These are phyloP conservation scores for Acrobasis consociella DNA, from an alignment of 2,888 invertebrate species.

Conservation along the genomic window DNA sequence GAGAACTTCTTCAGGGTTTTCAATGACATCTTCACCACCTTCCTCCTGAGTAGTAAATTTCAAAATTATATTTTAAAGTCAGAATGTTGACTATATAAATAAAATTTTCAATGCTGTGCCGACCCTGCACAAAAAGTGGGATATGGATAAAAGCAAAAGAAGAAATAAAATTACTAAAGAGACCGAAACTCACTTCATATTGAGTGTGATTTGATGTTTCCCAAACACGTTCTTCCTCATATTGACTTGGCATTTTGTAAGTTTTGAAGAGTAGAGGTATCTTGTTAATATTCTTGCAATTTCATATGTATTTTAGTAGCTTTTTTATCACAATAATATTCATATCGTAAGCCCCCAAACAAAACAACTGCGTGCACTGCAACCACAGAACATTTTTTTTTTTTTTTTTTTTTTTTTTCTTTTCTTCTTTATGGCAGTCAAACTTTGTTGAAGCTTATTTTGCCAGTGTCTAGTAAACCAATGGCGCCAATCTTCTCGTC, in stretches of 20 bases:
- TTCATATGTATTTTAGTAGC: neutral
- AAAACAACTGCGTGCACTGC: no score
- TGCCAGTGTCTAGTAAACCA: no score
- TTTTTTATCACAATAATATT: no score
- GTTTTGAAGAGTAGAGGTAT: neutral
- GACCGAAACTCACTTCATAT: constrained; percentile 72
- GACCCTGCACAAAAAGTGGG: no score
- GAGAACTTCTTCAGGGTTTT: constrained; percentile 93
- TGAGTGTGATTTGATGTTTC: constrained; percentile 83
- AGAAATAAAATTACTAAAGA: neutral
- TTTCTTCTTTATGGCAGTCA: no score
- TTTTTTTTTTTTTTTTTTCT: no score
- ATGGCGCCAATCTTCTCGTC: no score
- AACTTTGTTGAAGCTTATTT: no score
- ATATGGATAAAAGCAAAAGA: constrained; percentile 1
- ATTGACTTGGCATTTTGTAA: constrained; percentile 69
- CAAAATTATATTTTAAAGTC: no score
- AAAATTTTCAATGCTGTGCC: neutral
- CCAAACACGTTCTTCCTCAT: constrained; percentile 86
- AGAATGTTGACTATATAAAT: neutral
- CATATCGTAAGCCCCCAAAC: no score
- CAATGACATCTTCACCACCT: constrained; percentile 87
- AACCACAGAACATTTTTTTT: no score
- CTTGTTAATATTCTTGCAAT: neutral
- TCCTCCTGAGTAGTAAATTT: constrained; percentile 70